Percentiles rank a stretch among this genome's conserved stretches.
Conservation (phyloP, 64 coral and sea anemone genomes). For the Montipora efflorescens region DNA sequence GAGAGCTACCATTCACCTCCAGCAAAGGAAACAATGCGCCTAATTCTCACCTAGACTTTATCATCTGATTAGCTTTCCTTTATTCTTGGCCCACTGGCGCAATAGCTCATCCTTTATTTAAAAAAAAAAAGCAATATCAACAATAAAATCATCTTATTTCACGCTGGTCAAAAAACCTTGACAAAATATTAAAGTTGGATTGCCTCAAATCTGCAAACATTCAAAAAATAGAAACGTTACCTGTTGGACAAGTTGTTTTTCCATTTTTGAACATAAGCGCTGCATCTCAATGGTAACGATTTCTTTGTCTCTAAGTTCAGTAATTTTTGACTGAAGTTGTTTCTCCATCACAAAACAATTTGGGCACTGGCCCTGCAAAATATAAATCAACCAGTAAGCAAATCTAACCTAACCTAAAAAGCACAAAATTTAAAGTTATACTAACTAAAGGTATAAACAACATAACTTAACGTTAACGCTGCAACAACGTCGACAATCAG, state of each 20-base stretch:
- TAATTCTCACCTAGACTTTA: neutral
- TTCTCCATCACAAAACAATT: slow-evolving; percentile 87
- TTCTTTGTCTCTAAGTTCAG: slow-evolving; percentile 74
- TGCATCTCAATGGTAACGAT: slow-evolving; percentile 79
- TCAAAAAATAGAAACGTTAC: neutral
- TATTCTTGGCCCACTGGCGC: slow-evolving; percentile 89
- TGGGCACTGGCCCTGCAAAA: slow-evolving; percentile 73
- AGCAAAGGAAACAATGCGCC: neutral
- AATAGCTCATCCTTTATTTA: slow-evolving; percentile 80
- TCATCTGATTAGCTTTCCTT: slow-evolving; percentile 74
- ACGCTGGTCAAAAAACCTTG: too few species aligned
- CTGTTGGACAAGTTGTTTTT: slow-evolving; percentile 89
- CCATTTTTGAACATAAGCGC: slow-evolving; percentile 91
- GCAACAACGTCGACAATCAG: too few species aligned
- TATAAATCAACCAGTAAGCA: neutral
- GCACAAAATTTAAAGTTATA: too few species aligned
- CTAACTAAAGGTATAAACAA: too few species aligned
- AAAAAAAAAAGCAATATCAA: neutral
- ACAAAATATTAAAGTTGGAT: too few species aligned
- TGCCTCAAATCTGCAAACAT: neutral
- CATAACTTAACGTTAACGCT: too few species aligned
- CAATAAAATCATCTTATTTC: too few species aligned
- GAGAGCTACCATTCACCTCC: neutral
- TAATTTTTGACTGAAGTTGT: slow-evolving; percentile 89
- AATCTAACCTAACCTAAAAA: neutral